Evolutionary conservation across 2,888 invertebrate species (phyloP).

Genomic region (Lobophora halterata): DNA sequence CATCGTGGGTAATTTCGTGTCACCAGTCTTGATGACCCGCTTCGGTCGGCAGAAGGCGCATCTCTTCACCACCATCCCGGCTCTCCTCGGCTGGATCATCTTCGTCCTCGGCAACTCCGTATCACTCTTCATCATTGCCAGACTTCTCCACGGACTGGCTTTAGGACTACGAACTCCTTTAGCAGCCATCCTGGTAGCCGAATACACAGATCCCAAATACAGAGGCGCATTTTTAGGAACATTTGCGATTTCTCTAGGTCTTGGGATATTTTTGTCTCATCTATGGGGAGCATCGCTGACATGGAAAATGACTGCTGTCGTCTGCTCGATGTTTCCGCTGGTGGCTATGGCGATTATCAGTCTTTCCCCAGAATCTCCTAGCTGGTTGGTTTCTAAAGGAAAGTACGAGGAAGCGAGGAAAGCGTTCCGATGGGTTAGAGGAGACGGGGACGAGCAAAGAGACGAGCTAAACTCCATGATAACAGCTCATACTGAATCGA

Average conservation of each 20-base stretch:
- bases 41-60: conserved; percentile 81
- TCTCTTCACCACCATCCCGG: conserved; percentile 69
- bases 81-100: conserved; percentile 74
- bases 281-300: conserved; percentile 82
- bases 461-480: conserved; percentile 72
- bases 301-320: conserved; percentile 81
- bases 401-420: conserved; percentile 79
- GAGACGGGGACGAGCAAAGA: conserved; percentile 63
- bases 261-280: conserved; percentile 84
- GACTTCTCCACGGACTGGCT: conserved; percentile 72
- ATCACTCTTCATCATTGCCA: conserved; percentile 61
- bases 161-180: conserved; percentile 78
- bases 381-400: conserved; percentile 83
- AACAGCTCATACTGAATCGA: conserved; percentile 56
- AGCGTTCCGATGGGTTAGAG: conserved; percentile 82
- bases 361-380: conserved; percentile 83
- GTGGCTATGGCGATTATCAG: conserved; percentile 69
- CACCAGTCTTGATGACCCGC: conserved; percentile 77
- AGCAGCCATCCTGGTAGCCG: conserved; percentile 79
- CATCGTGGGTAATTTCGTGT: conserved; percentile 71
- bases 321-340: conserved; percentile 75
- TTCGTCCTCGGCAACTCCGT: conserved; percentile 67
- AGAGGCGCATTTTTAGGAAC: conserved; percentile 83
- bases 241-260: conserved; percentile 82
- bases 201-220: conserved; percentile 81